Evolutionary conservation across 2,888 invertebrate species (phyloP).

Genomic region (Drosophila meridionalis): DNA sequence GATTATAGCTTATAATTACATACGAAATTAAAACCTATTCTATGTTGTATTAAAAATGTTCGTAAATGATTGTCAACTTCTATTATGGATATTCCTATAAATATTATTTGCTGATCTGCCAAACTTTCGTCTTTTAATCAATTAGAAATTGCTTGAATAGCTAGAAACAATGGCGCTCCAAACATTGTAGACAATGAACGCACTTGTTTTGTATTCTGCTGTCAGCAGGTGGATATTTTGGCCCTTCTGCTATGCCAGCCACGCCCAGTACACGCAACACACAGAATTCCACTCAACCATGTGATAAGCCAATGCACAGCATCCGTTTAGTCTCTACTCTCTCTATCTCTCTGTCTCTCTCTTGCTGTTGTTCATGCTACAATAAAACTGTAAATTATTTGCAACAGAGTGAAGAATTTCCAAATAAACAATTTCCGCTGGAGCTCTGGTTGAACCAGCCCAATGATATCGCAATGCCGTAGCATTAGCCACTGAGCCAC

Average conservation of each 20-base stretch:
- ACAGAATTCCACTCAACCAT: constrained; percentile 28
- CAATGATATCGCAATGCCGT: constrained; percentile 39
- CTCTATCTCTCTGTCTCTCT: not conserved
- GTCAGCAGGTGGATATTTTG: constrained; percentile 25
- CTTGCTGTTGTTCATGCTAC: not conserved
- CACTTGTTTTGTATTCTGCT: constrained; percentile 9
- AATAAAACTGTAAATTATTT: constrained; percentile 54
- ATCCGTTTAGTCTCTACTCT: constrained; percentile 29
- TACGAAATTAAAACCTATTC: no score
- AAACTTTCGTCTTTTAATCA: not conserved
- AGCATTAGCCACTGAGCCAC: constrained; percentile 42
- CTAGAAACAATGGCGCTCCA: not conserved
- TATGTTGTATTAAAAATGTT: no score
- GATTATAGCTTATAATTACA: no score
- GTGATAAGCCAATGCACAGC: constrained; percentile 43
- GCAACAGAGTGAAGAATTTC: constrained; percentile 55
- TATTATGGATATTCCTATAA: not conserved
- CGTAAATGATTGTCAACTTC: no score
- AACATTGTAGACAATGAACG: not conserved
- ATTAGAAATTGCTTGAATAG: not conserved
- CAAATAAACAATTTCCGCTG: constrained; percentile 60
- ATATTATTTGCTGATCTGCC: not conserved
- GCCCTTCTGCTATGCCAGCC: not conserved
- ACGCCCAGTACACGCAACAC: not conserved
- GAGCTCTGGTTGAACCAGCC: constrained; percentile 37